Evolutionary conservation across 2,113 vertebrate genomes (phyloP).

Genomic region (Catharus bicknelli): DNA sequence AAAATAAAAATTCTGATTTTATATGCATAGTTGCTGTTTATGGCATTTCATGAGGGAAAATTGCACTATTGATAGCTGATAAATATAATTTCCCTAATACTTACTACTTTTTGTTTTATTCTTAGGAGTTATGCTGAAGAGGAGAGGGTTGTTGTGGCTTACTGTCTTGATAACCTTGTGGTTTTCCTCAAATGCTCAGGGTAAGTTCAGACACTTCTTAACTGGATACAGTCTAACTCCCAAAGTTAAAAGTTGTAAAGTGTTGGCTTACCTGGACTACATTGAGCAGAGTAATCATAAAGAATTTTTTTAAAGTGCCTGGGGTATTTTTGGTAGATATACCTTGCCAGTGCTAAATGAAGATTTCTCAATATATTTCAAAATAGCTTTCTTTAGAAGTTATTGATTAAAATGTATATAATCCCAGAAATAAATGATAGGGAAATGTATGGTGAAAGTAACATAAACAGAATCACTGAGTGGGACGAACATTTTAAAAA

Average conservation of each 20-base stretch:
- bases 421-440: neutral
- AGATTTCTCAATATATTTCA: neutral
- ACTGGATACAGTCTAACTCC: neutral
- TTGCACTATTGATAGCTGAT: neutral
- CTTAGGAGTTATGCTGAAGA: constrained; percentile 81
- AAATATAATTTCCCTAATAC: neutral
- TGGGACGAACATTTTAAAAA: neutral
- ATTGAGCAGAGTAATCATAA: neutral
- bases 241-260: neutral
- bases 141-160: constrained; percentile 77
- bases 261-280: neutral
- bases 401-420: neutral
- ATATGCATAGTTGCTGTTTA: neutral
- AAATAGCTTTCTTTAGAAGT: neutral
- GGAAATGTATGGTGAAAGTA: neutral
- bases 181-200: constrained; percentile 76
- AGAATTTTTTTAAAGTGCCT: neutral
- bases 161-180: constrained; percentile 74
- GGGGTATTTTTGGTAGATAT: neutral
- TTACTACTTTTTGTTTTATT: neutral
- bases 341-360: neutral
- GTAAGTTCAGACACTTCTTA: constrained; percentile 67
- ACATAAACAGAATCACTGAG: neutral
- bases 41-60: neutral
- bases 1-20: neutral